Evolutionary conservation across 1,140 invertebrate genomes (phyloP), one percentile per base, ranked within the genome.

Genomic region (Drosophila aff.): DNA sequence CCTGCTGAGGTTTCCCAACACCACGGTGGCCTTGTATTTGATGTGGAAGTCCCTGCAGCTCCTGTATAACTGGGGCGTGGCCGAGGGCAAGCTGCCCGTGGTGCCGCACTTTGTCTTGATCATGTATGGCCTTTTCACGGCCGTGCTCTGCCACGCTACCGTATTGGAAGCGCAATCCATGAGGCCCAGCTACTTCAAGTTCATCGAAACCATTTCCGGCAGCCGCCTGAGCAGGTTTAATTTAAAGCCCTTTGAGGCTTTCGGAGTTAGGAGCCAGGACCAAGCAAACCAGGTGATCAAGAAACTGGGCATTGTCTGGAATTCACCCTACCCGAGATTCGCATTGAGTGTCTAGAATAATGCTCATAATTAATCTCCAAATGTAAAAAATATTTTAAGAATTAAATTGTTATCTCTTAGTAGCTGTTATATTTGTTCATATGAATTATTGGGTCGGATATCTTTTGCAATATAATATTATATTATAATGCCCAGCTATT

Each of bases 131-230:
- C 92, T 96, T 66, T 96, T 96, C 76, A 97, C 96, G 4, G 96
- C 96, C n/a, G 83, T 96, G 65, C 93, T 97, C 9, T 97, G 97
- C 81, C 96, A 97, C 93, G 95, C 95, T 46, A 96, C 96, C 61
- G 94, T 97, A n/a, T 74, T 97, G 53, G 97, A 97, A 92, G 96
- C 97, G 10, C 95, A 95, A 58, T 96, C 96, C 83, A 92, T 97
- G 36, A 94, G 97, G 78, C 93, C 95, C 13, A 96, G 96, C 18
- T 98, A 98, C 93, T 97, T 96, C 95, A 96, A 96, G 85, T 98
- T 97, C 92, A 93, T 98, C 16, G 94, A 95, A 68, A 94, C 94
- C 72, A 93, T 97, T 23, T 97, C 97, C 3, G 85, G 85, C 23
- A 58, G 67, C 11, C 85, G 87, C 36, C 46, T 85, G 11, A 66